These are phyloP conservation scores for Dicentrarchus labrax DNA, from an alignment of 2,113 vertebrate species.

Conservation along the genomic window DNA sequence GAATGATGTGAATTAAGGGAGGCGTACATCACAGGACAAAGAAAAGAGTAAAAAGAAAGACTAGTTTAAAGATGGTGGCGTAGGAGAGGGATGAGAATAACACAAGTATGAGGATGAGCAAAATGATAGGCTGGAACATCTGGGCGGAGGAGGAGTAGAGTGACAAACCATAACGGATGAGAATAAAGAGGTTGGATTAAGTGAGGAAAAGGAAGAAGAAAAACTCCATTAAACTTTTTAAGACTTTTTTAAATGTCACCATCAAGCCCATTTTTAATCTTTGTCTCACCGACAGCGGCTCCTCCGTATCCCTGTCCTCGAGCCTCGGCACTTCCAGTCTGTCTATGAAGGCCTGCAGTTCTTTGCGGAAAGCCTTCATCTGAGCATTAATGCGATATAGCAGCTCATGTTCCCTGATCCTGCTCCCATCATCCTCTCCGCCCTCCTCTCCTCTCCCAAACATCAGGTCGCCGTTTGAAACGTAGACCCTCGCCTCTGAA, in stretches of 20 bases:
- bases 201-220: slow-evolving; percentile 61
- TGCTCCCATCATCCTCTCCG: slow-evolving; percentile 89
- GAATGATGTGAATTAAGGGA: slow-evolving; percentile 62
- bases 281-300: slow-evolving; percentile 95
- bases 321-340: slow-evolving; percentile 91
- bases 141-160: slow-evolving; percentile 82
- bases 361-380: slow-evolving; percentile 98
- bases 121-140: slow-evolving; percentile 99
- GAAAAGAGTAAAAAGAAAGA: slow-evolving; percentile 98
- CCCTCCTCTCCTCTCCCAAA: slow-evolving; percentile 89
- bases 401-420: slow-evolving; percentile 95
- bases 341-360: slow-evolving; percentile 97
- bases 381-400: slow-evolving; percentile 96
- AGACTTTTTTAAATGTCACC: neutral
- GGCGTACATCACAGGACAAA: slow-evolving; percentile 92
- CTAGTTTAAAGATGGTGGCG: slow-evolving; percentile 99
- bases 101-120: slow-evolving; percentile 99
- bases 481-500: slow-evolving; percentile 92
- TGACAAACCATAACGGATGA: slow-evolving; percentile 75
- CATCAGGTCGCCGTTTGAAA: slow-evolving; percentile 91
- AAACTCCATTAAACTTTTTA: slow-evolving; percentile 17
- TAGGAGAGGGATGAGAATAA: slow-evolving; percentile 99
- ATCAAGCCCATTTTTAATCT: neutral
- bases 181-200: slow-evolving; percentile 53
- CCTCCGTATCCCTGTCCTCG: slow-evolving; percentile 89